Evolutionary conservation across 2,113 vertebrate genomes (phyloP).

Genomic region (Motacilla tschutschensis): DNA sequence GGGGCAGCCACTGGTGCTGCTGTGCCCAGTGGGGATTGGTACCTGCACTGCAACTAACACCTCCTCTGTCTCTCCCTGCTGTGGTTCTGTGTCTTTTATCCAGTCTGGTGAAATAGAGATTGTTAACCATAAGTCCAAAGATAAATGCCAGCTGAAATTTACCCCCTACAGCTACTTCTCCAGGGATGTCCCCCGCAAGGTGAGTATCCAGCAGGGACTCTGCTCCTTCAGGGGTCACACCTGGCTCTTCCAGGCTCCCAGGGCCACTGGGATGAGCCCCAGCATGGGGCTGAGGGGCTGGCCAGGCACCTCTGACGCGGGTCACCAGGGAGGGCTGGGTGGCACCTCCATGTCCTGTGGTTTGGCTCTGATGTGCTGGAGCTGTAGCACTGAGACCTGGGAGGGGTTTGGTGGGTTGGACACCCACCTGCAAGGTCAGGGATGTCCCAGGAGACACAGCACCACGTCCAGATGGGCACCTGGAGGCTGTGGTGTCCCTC

Average conservation of each 20-base stretch:
- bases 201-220: slow-evolving; percentile 27
- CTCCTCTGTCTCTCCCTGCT: slow-evolving; percentile 30
- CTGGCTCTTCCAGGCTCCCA: neutral
- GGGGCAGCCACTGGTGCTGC: neutral
- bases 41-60: neutral
- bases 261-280: neutral
- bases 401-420: neutral
- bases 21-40: neutral
- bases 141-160: slow-evolving; percentile 97
- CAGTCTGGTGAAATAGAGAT: slow-evolving; percentile 98
- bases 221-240: neutral
- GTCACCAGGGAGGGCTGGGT: neutral
- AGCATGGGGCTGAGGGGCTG: neutral
- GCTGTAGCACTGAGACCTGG: neutral
- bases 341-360: rapidly evolving
- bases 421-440: neutral
- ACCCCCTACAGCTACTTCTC: slow-evolving; percentile 98
- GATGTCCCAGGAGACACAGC: rapidly evolving
- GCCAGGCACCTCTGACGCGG: rapidly evolving
- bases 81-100: slow-evolving; percentile 24
- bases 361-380: neutral
- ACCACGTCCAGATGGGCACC: neutral
- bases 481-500: neutral
- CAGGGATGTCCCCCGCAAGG: slow-evolving; percentile 93
- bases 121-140: slow-evolving; percentile 93